Percentiles rank a stretch among this genome's conserved stretches.
Evolutionary conservation across 2,797 vertebrate species (phyloP).

Genomic region (Clarias laeviceps): DNA sequence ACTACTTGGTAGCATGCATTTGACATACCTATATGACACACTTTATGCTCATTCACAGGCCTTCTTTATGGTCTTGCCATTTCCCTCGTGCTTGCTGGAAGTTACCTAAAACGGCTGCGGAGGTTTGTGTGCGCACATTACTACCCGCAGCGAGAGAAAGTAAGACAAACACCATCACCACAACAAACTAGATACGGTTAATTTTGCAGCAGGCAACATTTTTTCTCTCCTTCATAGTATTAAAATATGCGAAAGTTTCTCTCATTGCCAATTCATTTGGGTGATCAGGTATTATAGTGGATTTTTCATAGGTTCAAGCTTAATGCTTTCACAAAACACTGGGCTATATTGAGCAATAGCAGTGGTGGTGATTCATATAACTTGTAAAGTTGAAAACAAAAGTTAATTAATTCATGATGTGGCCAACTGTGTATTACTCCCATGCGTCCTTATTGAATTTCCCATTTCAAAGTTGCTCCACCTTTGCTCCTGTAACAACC

Average conservation of each 20-base stretch:
- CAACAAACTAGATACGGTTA: not conserved
- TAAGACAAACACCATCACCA: conserved; percentile 58
- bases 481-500: not conserved
- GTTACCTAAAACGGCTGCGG: conserved; percentile 74
- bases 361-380: not conserved
- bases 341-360: not conserved
- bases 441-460: not conserved
- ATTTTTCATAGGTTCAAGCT: not conserved
- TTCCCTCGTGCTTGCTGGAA: conserved; percentile 71
- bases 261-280: not conserved
- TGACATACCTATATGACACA: not conserved
- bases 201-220: not conserved
- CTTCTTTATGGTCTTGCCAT: conserved; percentile 78
- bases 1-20: not conserved
- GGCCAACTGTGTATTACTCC: not conserved
- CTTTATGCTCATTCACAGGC: conserved; percentile 67
- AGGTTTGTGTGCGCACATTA: conserved; percentile 76
- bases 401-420: not conserved
- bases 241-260: not conserved
- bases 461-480: not conserved
- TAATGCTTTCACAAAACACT: not conserved
- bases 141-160: conserved; percentile 81
- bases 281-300: not conserved
- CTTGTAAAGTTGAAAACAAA: not conserved
- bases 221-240: not conserved